These are phyloP conservation scores for Enteromius fasciolatus DNA, from an alignment of 2,797 vertebrate genomes.

Conservation along the genomic window DNA sequence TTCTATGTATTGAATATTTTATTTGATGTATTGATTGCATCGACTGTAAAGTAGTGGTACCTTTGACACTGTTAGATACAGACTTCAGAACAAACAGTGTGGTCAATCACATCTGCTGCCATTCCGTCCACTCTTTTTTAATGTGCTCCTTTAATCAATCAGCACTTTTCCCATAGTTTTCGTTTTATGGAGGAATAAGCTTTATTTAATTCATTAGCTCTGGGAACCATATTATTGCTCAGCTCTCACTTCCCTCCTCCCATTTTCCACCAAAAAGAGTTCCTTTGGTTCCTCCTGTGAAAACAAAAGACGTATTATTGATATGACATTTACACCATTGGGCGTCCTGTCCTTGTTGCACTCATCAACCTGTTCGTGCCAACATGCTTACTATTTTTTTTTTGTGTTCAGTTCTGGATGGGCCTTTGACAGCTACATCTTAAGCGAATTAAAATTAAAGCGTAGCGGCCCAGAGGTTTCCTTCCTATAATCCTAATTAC, in stretches of 20 bases:
- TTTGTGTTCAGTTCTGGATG: constrained; percentile 35
- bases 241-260: constrained; percentile 32
- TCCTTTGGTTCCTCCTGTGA: background rate
- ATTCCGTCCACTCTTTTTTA: constrained; percentile 68
- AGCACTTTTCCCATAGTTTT: constrained; percentile 67
- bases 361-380: constrained; percentile 3
- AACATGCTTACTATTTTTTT: constrained; percentile 18
- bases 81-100: constrained; percentile 28
- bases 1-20: background rate
- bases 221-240: constrained; percentile 44
- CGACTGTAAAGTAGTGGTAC: background rate
- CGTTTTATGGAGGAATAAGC: constrained; percentile 66
- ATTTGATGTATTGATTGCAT: background rate
- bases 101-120: constrained; percentile 64
- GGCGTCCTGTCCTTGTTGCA: constrained; percentile 17
- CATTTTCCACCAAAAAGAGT: constrained; percentile 25
- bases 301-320: constrained; percentile 3
- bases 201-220: constrained; percentile 63
- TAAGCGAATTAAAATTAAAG: constrained; percentile 44
- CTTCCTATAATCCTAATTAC: constrained; percentile 49
- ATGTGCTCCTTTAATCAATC: constrained; percentile 74
- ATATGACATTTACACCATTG: constrained; percentile 28
- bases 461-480: constrained; percentile 26
- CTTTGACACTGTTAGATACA: background rate
- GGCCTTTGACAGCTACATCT: constrained; percentile 22